phyloP scores from a whole-genome alignment of 30 jellyfish, hydroid and myxozoan genomes.

The Catostylus mosaicus region DNA sequence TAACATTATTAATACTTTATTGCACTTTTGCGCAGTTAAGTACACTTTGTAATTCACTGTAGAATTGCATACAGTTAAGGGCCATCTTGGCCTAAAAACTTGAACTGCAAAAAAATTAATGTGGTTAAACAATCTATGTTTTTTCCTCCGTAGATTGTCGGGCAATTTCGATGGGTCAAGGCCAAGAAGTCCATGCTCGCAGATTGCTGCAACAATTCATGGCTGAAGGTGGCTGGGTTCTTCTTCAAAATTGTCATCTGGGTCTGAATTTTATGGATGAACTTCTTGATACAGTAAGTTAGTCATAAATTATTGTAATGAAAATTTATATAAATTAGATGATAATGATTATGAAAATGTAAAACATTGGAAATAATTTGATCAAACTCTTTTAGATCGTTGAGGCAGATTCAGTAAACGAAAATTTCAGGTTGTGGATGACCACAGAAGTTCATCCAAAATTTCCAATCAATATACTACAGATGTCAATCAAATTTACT shows the following conservation, averaged over 20 bases:
- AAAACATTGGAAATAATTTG: no score
- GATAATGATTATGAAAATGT: no score
- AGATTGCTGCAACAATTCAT: slow-evolving; percentile 81
- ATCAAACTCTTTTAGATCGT: slow-evolving; percentile 58
- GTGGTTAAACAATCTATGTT: neutral
- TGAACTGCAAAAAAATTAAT: no score
- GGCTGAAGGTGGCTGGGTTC: slow-evolving; percentile 93
- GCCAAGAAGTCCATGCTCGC: slow-evolving; percentile 93
- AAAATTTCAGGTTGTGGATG: slow-evolving; percentile 87
- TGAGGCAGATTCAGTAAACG: slow-evolving; percentile 67
- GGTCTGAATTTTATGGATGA: slow-evolving; percentile 89
- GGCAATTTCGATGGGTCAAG: slow-evolving; percentile 92
- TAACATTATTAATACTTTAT: no score
- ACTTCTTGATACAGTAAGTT: slow-evolving; percentile 74
- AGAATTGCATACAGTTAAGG: no score
- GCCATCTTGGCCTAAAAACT: no score
- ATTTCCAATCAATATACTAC: slow-evolving; percentile 86
- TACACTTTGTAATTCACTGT: no score
- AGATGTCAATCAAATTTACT: slow-evolving; percentile 82
- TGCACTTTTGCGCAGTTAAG: no score
- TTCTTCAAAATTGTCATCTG: slow-evolving; percentile 86
- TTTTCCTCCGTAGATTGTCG: slow-evolving; percentile 66
- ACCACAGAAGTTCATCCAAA: slow-evolving; percentile 91
- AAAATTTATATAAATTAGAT: no score
- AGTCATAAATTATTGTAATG: no score